Evolutionary conservation across 2,797 vertebrate genomes (phyloP), one percentile per base, ranked within the genome.

Genomic region (Muscicapa striata): DNA sequence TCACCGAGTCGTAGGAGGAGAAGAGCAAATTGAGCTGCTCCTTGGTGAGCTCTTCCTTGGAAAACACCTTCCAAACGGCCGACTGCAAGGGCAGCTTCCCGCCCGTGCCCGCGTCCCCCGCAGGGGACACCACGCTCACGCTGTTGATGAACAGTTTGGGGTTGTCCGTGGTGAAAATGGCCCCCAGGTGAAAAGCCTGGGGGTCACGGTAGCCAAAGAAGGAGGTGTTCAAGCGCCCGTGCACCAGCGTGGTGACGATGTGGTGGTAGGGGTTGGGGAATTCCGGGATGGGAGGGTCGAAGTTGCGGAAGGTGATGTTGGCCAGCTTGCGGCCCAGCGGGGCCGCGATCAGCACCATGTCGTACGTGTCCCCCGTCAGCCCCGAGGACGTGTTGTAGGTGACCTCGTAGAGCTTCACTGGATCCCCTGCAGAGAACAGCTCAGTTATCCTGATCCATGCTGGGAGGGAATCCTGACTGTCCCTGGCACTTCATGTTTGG

Each of bases 21-120:
- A 99, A 99, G 11, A 99, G 98, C 77, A 90, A 70, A 22, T 34
- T n/a, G 12, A 99, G 96, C 93, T 99, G 98, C 90, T 98, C 94
- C 79, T 98, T 95, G 30, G 96, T 97, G 74, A 99, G 98, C 10
- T 94, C 94, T 61, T 97, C 93, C 0, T 90, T 67, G 3, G 99
- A 99, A 82, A 99, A 99, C 22, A 99, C 93, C 97, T 98, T 99
- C 99, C 99, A 99, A 59, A 99, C 96, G 0, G 89, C 68, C 1
- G 30, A 74, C 0, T 10, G 75, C 23, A 22, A 40, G 4, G 61
- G 18, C 30, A 15, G 79, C n/a, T 43, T 27, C 3, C 5, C 12
- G 1, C 24, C 66, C 0, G 3, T 1, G 0, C 13, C 4, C 0
- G 0, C 3, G 1, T 36, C 64, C 5, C 24, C 68, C 45, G 87